A percentile compares a stretch with the other conserved stretches of the same genome.
Evolutionary conservation across 2,797 vertebrate species (phyloP).

Genomic region (Hybognathus amarus): DNA sequence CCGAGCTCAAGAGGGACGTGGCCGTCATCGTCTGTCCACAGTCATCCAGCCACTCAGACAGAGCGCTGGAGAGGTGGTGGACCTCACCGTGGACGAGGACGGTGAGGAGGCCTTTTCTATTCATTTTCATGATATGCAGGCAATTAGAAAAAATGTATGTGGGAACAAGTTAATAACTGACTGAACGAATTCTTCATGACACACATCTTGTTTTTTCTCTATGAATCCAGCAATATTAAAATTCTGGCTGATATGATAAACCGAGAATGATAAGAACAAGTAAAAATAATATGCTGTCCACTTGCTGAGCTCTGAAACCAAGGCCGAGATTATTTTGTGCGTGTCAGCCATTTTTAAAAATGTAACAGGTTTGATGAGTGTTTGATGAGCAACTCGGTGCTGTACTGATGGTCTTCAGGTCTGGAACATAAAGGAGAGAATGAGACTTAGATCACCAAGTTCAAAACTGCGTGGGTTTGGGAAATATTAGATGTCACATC

Average conservation of each 20-base stretch:
- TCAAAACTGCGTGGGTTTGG: conserved; percentile 48
- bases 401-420: conserved; percentile 27
- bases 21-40: conserved; percentile 90
- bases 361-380: conserved; percentile 25
- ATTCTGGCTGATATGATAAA: not conserved
- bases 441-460: conserved; percentile 47
- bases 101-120: conserved; percentile 77
- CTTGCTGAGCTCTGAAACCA: not conserved
- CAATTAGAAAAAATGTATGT: not conserved
- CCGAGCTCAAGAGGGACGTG: conserved; percentile 87
- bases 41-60: conserved; percentile 97
- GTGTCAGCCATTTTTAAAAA: conserved; percentile 28
- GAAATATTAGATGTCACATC: conserved; percentile 55
- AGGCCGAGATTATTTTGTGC: conserved; percentile 19
- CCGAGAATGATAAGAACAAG: not conserved
- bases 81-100: conserved; percentile 98
- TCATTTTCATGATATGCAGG: not conserved
- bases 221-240: no score
- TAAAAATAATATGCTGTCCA: conserved; percentile 13
- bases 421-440: conserved; percentile 33
- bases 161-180: no score
- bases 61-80: conserved; percentile 94
- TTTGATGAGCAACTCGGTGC: conserved; percentile 27
- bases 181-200: no score
- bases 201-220: no score